These are phyloP conservation scores for Apodemus agrarius DNA, from an alignment of 2,797 vertebrate genomes.

Conservation along the genomic window DNA sequence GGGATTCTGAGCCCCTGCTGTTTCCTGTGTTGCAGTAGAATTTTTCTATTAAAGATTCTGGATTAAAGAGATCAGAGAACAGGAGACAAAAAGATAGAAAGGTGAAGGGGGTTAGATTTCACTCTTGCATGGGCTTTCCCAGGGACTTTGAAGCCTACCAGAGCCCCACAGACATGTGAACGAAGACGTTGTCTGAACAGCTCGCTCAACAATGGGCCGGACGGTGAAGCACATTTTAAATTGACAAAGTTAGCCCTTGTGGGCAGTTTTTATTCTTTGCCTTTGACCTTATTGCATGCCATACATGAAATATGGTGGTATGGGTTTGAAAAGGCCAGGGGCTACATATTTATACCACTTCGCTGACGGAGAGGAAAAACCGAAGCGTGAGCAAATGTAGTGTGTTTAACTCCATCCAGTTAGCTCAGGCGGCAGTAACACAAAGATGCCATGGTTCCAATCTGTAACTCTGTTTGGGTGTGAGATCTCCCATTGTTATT, in stretches of 20 bases:
- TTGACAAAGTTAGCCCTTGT: constrained; percentile 66
- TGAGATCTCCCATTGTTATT: constrained; percentile 53
- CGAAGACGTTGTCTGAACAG: constrained; percentile 80
- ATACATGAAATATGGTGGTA: constrained; percentile 55
- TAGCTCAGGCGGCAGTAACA: neutral
- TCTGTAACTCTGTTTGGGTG: constrained; percentile 13
- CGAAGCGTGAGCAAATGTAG: neutral
- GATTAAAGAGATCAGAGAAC: constrained; percentile 82
- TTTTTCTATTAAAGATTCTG: constrained; percentile 81
- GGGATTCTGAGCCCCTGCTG: constrained; percentile 81
- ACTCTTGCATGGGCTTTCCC: constrained; percentile 71
- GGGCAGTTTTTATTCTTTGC: constrained; percentile 71
- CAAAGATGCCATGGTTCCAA: neutral
- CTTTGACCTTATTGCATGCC: constrained; percentile 72
- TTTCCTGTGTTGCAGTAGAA: constrained; percentile 72
- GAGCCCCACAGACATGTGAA: constrained; percentile 60
- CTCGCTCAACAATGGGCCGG: constrained; percentile 66
- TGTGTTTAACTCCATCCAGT: constrained; percentile 40
- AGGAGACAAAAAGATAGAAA: constrained; percentile 75
- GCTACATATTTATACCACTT: constrained; percentile 64
- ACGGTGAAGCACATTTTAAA: constrained; percentile 65
- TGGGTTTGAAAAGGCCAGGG: constrained; percentile 65
- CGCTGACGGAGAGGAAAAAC: neutral
- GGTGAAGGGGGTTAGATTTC: constrained; percentile 83
- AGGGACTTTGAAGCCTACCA: constrained; percentile 80